These are phyloP conservation scores for Aythya baeri DNA, from an alignment of 2,113 vertebrate genomes.

Conservation along the genomic window DNA sequence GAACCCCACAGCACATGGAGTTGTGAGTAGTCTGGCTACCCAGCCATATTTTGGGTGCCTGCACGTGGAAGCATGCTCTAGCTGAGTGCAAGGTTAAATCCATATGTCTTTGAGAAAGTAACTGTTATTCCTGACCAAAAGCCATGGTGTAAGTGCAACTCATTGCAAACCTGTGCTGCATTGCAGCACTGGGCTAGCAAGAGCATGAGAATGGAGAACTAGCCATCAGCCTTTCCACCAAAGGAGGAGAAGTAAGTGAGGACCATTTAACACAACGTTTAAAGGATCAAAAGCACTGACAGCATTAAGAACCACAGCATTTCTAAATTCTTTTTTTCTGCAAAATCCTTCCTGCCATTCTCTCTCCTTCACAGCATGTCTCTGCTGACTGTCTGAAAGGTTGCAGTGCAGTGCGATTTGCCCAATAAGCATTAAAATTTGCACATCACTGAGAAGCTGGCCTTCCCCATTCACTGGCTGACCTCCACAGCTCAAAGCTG, in stretches of 20 bases:
- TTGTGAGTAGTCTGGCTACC: background rate
- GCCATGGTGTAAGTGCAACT: background rate
- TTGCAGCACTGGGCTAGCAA: background rate
- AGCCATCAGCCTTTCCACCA: background rate
- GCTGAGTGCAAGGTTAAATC: background rate
- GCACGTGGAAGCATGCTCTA: fast-evolving
- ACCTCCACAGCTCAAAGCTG: background rate
- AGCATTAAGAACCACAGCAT: background rate
- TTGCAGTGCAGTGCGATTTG: background rate
- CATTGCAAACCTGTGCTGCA: background rate
- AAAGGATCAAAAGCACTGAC: background rate
- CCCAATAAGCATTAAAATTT: background rate
- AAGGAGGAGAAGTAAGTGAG: background rate
- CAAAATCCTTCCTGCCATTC: background rate
- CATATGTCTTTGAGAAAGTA: background rate
- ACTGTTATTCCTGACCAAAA: background rate
- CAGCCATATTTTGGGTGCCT: background rate
- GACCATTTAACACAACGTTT: background rate
- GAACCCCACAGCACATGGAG: background rate
- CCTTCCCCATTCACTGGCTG: background rate
- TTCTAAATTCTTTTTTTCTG: background rate
- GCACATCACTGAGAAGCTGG: background rate
- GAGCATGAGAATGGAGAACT: background rate
- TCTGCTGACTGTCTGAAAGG: background rate
- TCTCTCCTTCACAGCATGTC: background rate